Evolutionary conservation across 2,113 vertebrate genomes (phyloP).

Genomic region (Lagopus muta): DNA sequence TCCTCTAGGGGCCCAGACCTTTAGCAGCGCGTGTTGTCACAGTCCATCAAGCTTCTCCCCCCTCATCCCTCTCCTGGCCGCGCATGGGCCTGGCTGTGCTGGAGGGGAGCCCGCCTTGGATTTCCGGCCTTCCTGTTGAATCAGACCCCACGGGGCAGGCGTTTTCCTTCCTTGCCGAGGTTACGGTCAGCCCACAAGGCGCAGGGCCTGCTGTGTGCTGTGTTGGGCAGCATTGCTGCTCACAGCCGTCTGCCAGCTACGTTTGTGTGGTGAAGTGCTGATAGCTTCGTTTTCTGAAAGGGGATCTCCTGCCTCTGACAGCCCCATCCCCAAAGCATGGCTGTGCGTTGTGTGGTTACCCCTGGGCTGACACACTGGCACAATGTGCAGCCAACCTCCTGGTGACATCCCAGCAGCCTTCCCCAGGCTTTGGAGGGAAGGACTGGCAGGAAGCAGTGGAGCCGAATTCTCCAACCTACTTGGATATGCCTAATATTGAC

Average conservation of each 20-base stretch:
- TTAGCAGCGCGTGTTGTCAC: slow-evolving; percentile 38
- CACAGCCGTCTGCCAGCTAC: background rate
- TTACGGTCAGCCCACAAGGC: background rate
- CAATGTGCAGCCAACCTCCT: background rate
- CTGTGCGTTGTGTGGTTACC: background rate
- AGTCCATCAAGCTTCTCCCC: slow-evolving; percentile 37
- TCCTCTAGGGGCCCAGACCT: slow-evolving; percentile 30
- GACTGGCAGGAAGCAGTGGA: background rate
- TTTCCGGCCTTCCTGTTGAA: slow-evolving; percentile 72
- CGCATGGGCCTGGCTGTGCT: slow-evolving; percentile 42
- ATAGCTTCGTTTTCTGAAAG: slow-evolving; percentile 49
- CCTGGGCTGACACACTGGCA: background rate
- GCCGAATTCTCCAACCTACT: background rate
- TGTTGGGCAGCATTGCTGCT: background rate
- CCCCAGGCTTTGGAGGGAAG: fast-evolving
- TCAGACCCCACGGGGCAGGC: slow-evolving; percentile 56
- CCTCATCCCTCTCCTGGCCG: background rate
- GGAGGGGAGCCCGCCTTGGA: slow-evolving; percentile 64
- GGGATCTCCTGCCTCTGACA: background rate
- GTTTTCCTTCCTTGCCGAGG: slow-evolving; percentile 45
- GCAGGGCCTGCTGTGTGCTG: background rate
- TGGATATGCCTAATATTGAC: background rate
- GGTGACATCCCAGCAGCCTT: background rate
- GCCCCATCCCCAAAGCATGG: too few relatives aligned
- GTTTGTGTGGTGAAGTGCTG: slow-evolving; percentile 46